Evolutionary conservation across 2,888 invertebrate genomes (phyloP).

Genomic region (Entomobrya multifasciata): DNA sequence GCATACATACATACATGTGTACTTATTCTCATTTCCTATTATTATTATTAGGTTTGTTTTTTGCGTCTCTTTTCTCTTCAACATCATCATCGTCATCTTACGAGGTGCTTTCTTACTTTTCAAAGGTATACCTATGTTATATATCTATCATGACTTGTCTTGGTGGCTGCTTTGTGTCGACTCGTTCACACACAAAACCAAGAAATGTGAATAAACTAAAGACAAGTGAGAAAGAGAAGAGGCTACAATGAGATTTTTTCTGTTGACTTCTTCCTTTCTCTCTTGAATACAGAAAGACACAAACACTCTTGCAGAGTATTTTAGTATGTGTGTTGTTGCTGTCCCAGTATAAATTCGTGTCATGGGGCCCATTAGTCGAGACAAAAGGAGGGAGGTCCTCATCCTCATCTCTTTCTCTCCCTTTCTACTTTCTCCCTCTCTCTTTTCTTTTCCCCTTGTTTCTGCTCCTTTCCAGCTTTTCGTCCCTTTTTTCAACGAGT

Average conservation of each 20-base stretch:
- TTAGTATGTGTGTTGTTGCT: slow-evolving; percentile 46
- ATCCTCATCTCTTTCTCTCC: slow-evolving; percentile 50
- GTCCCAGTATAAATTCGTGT: slow-evolving; percentile 78
- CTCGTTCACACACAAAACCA: neutral
- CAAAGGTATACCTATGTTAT: neutral
- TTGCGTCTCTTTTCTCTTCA: neutral
- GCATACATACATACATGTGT: no score
- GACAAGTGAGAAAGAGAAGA: slow-evolving; percentile 13
- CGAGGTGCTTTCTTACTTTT: slow-evolving; percentile 9
- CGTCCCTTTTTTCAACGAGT: slow-evolving; percentile 37
- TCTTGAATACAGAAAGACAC: slow-evolving; percentile 10
- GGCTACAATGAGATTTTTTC: slow-evolving; percentile 39
- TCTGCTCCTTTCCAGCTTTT: slow-evolving; percentile 29
- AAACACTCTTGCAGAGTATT: slow-evolving; percentile 19
- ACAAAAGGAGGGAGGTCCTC: slow-evolving; percentile 74
- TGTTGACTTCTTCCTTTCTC: slow-evolving; percentile 31
- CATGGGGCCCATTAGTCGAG: slow-evolving; percentile 78
- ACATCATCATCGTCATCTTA: neutral
- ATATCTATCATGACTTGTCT: no score
- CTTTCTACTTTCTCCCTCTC: slow-evolving; percentile 34
- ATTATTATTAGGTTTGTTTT: slow-evolving; percentile 54
- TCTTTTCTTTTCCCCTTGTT: slow-evolving; percentile 30
- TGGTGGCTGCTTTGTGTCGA: neutral
- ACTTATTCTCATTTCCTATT: slow-evolving; percentile 11
- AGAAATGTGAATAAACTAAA: slow-evolving; percentile 24